Percentiles rank a stretch among this genome's conserved stretches.
These are phyloP conservation scores for Cirrhinus molitorella DNA, from an alignment of 2,797 vertebrate genomes.

Conservation along the genomic window DNA sequence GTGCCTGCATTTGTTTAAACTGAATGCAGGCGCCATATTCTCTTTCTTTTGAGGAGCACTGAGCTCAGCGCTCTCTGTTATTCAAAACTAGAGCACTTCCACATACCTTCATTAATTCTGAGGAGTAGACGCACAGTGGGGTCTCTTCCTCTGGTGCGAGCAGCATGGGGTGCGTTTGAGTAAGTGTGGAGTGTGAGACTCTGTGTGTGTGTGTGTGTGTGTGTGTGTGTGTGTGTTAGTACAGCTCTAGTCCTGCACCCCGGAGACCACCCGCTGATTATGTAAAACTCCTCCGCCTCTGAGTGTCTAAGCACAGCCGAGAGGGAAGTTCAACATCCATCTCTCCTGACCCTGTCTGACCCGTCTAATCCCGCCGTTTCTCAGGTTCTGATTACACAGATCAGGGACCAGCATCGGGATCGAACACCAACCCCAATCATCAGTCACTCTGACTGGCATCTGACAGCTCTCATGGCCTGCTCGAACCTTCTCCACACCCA, in stretches of 20 bases:
- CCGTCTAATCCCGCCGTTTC: constrained; percentile 76
- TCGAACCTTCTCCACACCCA: constrained; percentile 64
- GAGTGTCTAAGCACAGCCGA: constrained; percentile 65
- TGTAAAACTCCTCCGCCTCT: constrained; percentile 62
- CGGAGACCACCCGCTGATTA: constrained; percentile 64
- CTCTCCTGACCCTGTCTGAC: constrained; percentile 76
- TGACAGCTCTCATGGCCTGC: constrained; percentile 66
- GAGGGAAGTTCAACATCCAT: constrained; percentile 77
- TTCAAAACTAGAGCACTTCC: constrained; percentile 72
- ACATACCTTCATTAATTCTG: constrained; percentile 80
- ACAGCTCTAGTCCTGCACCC: constrained; percentile 58
- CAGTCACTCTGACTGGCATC: constrained; percentile 71
- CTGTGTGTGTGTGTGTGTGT: constrained; percentile 14
- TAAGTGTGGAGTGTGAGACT: constrained; percentile 2
- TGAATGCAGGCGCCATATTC: constrained; percentile 73
- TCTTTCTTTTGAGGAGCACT: constrained; percentile 65
- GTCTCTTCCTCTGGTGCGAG: constrained; percentile 66
- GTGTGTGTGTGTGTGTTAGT: constrained; percentile 33
- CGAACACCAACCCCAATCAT: constrained; percentile 70
- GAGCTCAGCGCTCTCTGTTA: constrained; percentile 67
- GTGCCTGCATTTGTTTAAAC: constrained; percentile 73
- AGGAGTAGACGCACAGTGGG: constrained; percentile 77
- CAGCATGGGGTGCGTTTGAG: constrained; percentile 45
- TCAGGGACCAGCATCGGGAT: constrained; percentile 69
- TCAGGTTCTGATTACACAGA: constrained; percentile 73